These are phyloP conservation scores for Agrotis ipsilon DNA, from an alignment of 2,888 invertebrate species.

Conservation along the genomic window DNA sequence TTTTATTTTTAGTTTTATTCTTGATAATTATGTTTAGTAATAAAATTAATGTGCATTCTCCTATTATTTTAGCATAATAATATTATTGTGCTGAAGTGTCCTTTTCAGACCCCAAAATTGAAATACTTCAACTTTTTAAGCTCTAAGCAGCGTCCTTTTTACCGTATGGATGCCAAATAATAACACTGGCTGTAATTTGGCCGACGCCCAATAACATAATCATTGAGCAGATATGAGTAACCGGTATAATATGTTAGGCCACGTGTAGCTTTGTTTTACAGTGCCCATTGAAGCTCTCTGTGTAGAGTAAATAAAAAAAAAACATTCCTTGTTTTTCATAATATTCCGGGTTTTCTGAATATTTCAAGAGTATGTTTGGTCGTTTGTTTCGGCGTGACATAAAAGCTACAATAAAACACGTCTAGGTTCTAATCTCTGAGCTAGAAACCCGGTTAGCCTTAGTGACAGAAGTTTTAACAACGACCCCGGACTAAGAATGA, in stretches of 20 bases:
- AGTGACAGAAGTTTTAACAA: no score
- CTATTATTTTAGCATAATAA: no score
- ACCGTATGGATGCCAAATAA: conserved; percentile 50
- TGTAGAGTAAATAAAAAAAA: conserved; percentile 19
- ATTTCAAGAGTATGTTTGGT: neutral
- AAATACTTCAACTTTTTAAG: conserved; percentile 7
- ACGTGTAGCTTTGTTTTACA: conserved; percentile 51
- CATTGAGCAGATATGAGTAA: conserved; percentile 58
- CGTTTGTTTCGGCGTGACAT: no score
- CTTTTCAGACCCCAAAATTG: no score
- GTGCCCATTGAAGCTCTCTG: conserved; percentile 34
- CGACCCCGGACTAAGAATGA: no score
- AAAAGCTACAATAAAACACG: no score
- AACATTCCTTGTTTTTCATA: conserved; percentile 24
- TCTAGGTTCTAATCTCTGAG: no score
- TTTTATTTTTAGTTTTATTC: no score
- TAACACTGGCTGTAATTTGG: conserved; percentile 54
- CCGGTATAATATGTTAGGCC: conserved; percentile 33
- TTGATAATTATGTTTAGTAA: no score
- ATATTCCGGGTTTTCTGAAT: conserved; percentile 27
- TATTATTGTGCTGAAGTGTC: no score
- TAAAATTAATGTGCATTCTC: no score
- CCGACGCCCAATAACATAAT: conserved; percentile 53
- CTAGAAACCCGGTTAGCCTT: no score
- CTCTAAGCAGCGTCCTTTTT: conserved; percentile 33